Percentiles rank a stretch among this genome's conserved stretches.
Conservation (phyloP, 2,797 vertebrate species). For the Limnodromus scolopaceus region DNA sequence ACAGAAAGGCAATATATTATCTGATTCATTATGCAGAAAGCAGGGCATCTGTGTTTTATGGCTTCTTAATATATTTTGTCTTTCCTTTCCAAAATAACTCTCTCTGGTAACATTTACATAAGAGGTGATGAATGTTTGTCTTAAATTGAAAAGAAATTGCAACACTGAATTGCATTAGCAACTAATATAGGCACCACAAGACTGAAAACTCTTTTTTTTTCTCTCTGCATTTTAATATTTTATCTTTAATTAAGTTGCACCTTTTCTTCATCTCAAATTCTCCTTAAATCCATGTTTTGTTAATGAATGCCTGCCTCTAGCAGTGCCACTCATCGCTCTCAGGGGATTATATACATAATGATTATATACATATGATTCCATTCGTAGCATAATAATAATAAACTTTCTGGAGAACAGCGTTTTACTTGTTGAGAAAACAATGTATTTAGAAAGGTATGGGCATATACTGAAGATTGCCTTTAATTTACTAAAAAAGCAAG, state of each 20-base stretch:
- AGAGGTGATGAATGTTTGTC: not conserved
- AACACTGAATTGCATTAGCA: not conserved
- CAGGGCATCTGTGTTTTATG: not conserved
- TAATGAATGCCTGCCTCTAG: not conserved
- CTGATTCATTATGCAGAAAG: not conserved
- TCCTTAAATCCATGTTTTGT: not conserved
- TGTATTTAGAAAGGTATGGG: not conserved
- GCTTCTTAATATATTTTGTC: not conserved
- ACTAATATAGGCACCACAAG: not conserved
- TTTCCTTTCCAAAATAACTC: not conserved
- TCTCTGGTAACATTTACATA: not conserved
- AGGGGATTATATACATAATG: not conserved
- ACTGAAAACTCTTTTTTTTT: not conserved
- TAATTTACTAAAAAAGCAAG: not conserved
- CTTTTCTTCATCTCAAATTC: not conserved
- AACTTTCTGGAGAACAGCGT: not conserved
- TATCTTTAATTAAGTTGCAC: not conserved
- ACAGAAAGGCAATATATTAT: not conserved
- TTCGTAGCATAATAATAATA: not conserved
- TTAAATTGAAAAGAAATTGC: not conserved
- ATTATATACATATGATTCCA: too few species aligned
- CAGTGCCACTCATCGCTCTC: not conserved
- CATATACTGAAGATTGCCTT: not conserved
- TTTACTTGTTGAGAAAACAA: not conserved
- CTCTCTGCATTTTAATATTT: not conserved